Evolutionary conservation across 2,797 vertebrate species (phyloP).

Genomic region (Pitangus sulphuratus): DNA sequence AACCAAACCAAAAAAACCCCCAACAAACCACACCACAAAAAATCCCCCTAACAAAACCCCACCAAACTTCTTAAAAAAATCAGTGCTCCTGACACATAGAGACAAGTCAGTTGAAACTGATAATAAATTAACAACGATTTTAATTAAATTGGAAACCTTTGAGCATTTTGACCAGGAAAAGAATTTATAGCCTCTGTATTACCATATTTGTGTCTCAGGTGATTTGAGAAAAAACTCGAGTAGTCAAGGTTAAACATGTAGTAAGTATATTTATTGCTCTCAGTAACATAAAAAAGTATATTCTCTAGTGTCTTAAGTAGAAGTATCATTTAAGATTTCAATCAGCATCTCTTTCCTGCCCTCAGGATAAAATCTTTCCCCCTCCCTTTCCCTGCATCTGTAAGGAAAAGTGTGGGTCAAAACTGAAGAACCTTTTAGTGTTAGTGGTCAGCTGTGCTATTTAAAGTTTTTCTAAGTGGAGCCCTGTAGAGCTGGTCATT

Average conservation of each 20-base stretch:
- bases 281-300: background rate
- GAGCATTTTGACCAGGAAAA: background rate
- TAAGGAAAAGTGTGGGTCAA: background rate
- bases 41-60: background rate
- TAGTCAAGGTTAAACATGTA: background rate
- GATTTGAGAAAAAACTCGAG: background rate
- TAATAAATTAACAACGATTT: background rate
- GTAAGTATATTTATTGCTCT: background rate
- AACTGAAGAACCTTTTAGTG: slow-evolving; percentile 22
- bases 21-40: fast-evolving
- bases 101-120: background rate
- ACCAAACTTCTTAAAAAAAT: background rate
- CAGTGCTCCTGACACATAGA: background rate
- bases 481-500: background rate
- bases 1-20: too few species aligned
- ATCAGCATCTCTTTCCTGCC: background rate
- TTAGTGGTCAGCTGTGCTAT: slow-evolving; percentile 25
- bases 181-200: background rate
- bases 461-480: slow-evolving; percentile 32
- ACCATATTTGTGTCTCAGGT: background rate
- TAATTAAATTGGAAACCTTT: background rate
- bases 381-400: background rate
- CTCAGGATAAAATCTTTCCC: background rate
- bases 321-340: background rate
- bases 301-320: background rate